These are phyloP conservation scores for Botia kubotai DNA, from an alignment of 2,797 vertebrate genomes.

Conservation along the genomic window DNA sequence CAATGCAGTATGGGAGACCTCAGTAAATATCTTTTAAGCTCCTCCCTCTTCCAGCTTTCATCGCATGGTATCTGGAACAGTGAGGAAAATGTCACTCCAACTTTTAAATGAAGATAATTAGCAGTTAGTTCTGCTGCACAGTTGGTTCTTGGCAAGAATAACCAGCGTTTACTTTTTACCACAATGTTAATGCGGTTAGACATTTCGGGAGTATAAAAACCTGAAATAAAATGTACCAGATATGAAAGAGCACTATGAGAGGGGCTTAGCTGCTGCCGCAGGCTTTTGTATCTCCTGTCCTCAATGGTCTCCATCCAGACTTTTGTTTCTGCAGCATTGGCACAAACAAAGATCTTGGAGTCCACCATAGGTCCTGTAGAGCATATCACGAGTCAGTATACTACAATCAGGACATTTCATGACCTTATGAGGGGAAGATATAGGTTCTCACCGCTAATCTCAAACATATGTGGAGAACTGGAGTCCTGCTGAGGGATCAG, in stretches of 20 bases:
- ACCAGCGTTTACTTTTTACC: background rate
- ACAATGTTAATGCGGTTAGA: background rate
- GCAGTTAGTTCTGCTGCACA: background rate
- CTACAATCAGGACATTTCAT: background rate
- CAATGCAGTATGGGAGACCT: slow-evolving; percentile 78
- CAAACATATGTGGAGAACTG: slow-evolving; percentile 72
- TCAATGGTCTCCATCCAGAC: slow-evolving; percentile 78
- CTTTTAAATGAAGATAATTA: background rate
- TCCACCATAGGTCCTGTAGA: slow-evolving; percentile 81
- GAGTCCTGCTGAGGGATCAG: slow-evolving; percentile 60
- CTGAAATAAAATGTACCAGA: slow-evolving; percentile 66
- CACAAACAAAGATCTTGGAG: slow-evolving; percentile 78
- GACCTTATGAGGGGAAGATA: background rate
- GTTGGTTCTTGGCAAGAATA: background rate
- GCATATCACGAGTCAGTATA: background rate
- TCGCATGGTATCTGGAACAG: slow-evolving; percentile 80
- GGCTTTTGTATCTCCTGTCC: slow-evolving; percentile 74
- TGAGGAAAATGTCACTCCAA: background rate
- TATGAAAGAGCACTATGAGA: slow-evolving; percentile 77
- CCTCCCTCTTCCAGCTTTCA: slow-evolving; percentile 83
- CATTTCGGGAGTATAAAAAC: background rate
- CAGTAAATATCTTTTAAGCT: slow-evolving; percentile 76
- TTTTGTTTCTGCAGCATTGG: slow-evolving; percentile 69
- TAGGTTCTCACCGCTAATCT: slow-evolving; percentile 80
- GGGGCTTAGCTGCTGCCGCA: slow-evolving; percentile 68